A percentile compares a stretch with the other conserved stretches of the same genome.
These are phyloP conservation scores for Tichodroma muraria DNA, from an alignment of 2,113 vertebrate species.

Conservation along the genomic window DNA sequence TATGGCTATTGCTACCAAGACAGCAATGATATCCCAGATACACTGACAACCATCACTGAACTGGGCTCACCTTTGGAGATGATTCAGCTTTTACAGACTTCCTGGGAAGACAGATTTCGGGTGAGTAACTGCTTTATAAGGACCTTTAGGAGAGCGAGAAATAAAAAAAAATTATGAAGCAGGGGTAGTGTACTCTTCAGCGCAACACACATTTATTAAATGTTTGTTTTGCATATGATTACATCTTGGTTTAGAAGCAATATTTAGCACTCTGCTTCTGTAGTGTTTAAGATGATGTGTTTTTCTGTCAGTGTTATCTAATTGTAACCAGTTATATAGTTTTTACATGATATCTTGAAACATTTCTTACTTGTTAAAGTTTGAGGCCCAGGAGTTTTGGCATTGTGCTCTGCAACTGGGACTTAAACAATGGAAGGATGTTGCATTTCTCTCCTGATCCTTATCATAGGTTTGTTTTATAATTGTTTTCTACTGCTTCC, in stretches of 20 bases:
- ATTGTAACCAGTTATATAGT: background rate
- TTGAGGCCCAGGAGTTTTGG: background rate
- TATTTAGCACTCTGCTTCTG: background rate
- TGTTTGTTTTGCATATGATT: background rate
- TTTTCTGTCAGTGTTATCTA: background rate
- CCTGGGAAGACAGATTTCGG: constrained; percentile 89
- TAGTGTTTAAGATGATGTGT: background rate
- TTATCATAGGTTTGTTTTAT: constrained; percentile 1
- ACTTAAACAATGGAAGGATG: constrained; percentile 38
- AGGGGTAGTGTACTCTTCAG: background rate
- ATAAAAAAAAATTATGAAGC: background rate
- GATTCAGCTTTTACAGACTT: constrained; percentile 88
- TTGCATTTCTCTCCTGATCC: constrained; percentile 23
- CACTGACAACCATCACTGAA: constrained; percentile 88
- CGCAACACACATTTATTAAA: background rate
- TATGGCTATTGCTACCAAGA: constrained; percentile 90
- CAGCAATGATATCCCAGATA: constrained; percentile 82
- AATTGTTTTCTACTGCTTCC: constrained; percentile 33
- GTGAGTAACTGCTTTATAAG: constrained; percentile 68
- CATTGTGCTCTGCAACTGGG: background rate
- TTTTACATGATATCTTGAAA: background rate
- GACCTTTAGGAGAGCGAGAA: background rate
- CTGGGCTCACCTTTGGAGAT: constrained; percentile 87
- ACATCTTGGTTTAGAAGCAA: background rate
- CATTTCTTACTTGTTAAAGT: background rate